Evolutionary conservation across 2,888 invertebrate species (phyloP), one percentile per base, ranked within the genome.

Genomic region (Xanthorhoe designata): DNA sequence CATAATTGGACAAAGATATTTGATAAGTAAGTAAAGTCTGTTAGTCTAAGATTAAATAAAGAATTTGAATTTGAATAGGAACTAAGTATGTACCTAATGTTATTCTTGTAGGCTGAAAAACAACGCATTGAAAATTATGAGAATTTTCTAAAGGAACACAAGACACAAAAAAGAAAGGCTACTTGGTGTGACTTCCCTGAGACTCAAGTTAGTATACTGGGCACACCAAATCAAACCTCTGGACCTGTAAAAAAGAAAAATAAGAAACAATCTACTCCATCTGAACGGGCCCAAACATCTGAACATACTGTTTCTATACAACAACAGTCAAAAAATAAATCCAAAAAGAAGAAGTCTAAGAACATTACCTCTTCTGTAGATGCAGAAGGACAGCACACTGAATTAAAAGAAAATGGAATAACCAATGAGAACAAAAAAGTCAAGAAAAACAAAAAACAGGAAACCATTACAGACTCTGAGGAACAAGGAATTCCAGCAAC

Each of bases 121-220:
- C 89, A 92, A 77, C 87, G 92, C 18, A 89, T 94, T 64, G 87
- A 92, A 58, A 94, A 94, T 68, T 94, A 94, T 74, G 90, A 91
- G 67, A 91, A 91, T 19, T 94, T 94, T 78, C 78, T 94, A 0
- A 92, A 92, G 73, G 94, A 94, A 71, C 89, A 89, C 49, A 91
- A 88, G 75, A 84, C 89, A 29, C 87, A 90, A 61, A 90, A 89
- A 71, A 86, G 90, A 55, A 89, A 91, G 74, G 88, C 90, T 4
- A 87, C 90, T 60, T 95, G 95, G 95, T 94, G 94, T 79, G 94
- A 94, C 66, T 95, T 95, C 84, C 94, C 94, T 32, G 89, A 91
- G 75, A 64, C 75, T 74, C 68, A 64, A 52, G 59, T 57, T 8
- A 63, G 45, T 49, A 71, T 61, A 13, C 9, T 59, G 38, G 53